phyloP scores from a whole-genome alignment of 2,888 invertebrate genomes.

The Acleris cristana region DNA sequence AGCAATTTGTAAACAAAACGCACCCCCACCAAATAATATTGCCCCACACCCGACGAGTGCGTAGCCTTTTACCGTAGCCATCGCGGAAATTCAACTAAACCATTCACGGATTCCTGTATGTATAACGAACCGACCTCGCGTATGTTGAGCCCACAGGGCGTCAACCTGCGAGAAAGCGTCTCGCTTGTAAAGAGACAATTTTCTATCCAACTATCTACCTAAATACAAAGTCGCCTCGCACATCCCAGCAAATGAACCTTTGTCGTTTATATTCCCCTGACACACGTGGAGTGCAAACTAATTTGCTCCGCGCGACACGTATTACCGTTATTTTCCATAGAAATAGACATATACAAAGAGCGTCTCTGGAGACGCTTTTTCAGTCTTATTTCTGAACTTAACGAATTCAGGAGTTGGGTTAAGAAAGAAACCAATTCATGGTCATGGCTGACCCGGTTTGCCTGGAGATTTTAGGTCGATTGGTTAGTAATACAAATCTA shows the following conservation, averaged over 20 bases:
- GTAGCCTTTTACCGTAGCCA: conserved; percentile 62
- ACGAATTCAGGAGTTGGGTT: neutral
- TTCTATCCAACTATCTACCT: conserved; percentile 28
- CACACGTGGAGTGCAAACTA: conserved; percentile 38
- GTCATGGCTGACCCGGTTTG: conserved; percentile 43
- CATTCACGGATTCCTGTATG: conserved; percentile 63
- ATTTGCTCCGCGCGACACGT: conserved; percentile 36
- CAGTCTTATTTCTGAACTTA: conserved; percentile 14
- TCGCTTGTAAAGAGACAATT: conserved; percentile 20
- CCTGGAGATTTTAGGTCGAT: conserved; percentile 45
- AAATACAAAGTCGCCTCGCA: conserved; percentile 22
- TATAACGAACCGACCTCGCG: conserved; percentile 7
- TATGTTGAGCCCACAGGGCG: conserved; percentile 1
- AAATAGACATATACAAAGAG: conserved; percentile 28
- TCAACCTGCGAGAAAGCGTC: conserved; percentile 25
- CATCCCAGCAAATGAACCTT: conserved; percentile 36
- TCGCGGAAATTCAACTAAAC: conserved; percentile 67
- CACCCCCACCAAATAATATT: conserved; percentile 72
- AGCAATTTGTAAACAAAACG: conserved; percentile 81
- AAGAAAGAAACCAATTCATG: conserved; percentile 25
- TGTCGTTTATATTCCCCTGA: conserved; percentile 33
- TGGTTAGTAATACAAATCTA: conserved; percentile 48
- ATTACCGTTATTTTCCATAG: conserved; percentile 37
- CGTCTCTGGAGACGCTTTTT: conserved; percentile 12
- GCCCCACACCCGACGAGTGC: conserved; percentile 56